These are phyloP conservation scores for Cryptomyrus ogoouensis DNA, from an alignment of 2,113 vertebrate genomes.

Conservation along the genomic window DNA sequence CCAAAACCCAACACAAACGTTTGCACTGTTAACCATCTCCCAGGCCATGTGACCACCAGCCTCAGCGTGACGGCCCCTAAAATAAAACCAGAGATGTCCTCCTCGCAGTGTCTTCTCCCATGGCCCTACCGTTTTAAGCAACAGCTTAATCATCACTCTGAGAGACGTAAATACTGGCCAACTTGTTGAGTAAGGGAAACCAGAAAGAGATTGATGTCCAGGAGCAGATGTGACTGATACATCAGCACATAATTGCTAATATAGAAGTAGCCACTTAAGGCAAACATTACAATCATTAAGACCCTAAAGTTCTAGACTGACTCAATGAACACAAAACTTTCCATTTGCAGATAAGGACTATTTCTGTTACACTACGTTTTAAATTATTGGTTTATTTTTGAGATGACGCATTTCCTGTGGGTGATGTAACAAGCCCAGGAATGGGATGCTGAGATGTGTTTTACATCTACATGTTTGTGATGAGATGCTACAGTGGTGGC, in stretches of 20 bases:
- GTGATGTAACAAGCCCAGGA: not conserved
- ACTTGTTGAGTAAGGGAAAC: constrained; percentile 65
- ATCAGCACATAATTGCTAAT: constrained; percentile 48
- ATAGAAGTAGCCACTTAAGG: constrained; percentile 54
- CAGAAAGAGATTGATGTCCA: constrained; percentile 54
- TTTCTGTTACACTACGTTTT: constrained; percentile 23
- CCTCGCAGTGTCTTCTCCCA: constrained; percentile 37
- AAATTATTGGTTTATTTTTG: not conserved
- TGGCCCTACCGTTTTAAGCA: constrained; percentile 62
- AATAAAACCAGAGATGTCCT: constrained; percentile 50
- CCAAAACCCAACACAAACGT: constrained; percentile 42
- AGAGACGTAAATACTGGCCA: constrained; percentile 63
- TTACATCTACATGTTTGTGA: not conserved
- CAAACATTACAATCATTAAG: constrained; percentile 34
- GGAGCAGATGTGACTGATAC: constrained; percentile 61
- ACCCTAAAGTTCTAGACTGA: not conserved
- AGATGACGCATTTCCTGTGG: not conserved
- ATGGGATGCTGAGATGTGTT: not conserved
- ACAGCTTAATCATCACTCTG: constrained; percentile 68
- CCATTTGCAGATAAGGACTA: not conserved
- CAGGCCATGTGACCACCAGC: constrained; percentile 38
- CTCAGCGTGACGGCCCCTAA: constrained; percentile 45
- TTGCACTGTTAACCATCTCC: constrained; percentile 46
- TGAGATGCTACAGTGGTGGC: not conserved
- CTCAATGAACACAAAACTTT: not conserved